A percentile compares a stretch with the other conserved stretches of the same genome.
phyloP scores from a whole-genome alignment of 1,140 invertebrate genomes.

The Metopolophium dirhodum region DNA sequence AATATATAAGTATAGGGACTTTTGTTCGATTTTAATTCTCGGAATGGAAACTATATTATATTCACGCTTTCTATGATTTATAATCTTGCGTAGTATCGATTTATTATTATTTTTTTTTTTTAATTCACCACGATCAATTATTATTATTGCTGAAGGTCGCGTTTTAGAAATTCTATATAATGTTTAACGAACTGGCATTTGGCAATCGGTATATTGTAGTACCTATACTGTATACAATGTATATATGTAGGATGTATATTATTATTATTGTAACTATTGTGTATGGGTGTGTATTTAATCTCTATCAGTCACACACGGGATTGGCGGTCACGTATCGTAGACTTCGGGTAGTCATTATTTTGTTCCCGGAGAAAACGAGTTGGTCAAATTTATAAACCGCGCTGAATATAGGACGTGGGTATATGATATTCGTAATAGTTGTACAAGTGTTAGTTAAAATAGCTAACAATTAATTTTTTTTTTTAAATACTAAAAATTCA shows the following conservation, averaged over 20 bases:
- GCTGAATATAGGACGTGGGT: too few relatives aligned
- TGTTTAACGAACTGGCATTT: neutral
- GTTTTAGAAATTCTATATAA: conserved; percentile 36
- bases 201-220: neutral
- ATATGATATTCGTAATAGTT: neutral
- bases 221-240: neutral
- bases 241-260: neutral
- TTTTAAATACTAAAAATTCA: neutral
- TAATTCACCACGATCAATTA: conserved; percentile 4
- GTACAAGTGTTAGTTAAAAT: neutral
- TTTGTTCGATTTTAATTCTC: neutral
- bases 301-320: neutral
- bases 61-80: conserved; percentile 30
- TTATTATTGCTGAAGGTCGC: conserved; percentile 24
- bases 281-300: neutral
- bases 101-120: neutral
- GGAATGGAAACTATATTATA: neutral
- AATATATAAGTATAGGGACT: neutral
- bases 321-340: neutral
- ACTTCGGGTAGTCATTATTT: conserved; percentile 3
- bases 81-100: neutral
- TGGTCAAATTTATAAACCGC: neutral
- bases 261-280: neutral
- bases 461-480: neutral
- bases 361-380: neutral